Base-by-base conservation (phyloP, 2,797 vertebrate genomes). In the Craterocephalus amniculus region DNA sequence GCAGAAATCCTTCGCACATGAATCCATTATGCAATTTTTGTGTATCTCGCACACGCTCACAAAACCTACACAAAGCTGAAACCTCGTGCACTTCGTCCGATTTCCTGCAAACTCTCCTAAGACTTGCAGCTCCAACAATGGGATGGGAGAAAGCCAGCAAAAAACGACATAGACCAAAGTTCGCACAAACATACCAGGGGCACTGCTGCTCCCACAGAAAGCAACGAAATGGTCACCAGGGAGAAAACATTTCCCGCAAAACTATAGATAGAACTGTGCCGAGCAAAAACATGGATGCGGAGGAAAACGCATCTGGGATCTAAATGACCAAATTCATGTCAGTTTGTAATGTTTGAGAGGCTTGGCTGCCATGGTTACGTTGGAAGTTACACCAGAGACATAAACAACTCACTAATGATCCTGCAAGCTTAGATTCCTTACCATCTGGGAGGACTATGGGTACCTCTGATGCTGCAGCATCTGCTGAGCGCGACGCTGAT, bases 401-500 rank as follows among this genome's bases (percentile, higher is more conserved):
- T 27, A 29, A 18, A 27, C 32, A 10, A 22, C 58, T 40, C 24
- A 64, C 31, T 14, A 52, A 57, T 26, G 71, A 31, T 67, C 56
- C 63, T 76, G 29, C 43, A 60, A 72, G 20, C 64, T 63, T 22
- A 74, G 63, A 73, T 22, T 78, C 76, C 93, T 94, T 92, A 94
- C 93, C 93, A 81, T 94, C 92, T 63, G 92, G 91, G 75, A 92
- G 81, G 81, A 87, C 83, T 83, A 88, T 75, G 64, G 89, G 80
- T 81, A 83, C 74, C 73, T 94, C 93, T 48, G 83, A 79, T 77
- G 85, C 73, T 52, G 85, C 72, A 71, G 81, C 78, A 70, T 89
- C 90, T 82, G 86, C 76, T 18, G 85, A 81, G 70, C 83, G 84
- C 24, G 83, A 89, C 72, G 83, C 88, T 56, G 81, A 86, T 83